These are phyloP conservation scores for Mallotus villosus DNA, from an alignment of 2,797 vertebrate genomes.

Conservation along the genomic window DNA sequence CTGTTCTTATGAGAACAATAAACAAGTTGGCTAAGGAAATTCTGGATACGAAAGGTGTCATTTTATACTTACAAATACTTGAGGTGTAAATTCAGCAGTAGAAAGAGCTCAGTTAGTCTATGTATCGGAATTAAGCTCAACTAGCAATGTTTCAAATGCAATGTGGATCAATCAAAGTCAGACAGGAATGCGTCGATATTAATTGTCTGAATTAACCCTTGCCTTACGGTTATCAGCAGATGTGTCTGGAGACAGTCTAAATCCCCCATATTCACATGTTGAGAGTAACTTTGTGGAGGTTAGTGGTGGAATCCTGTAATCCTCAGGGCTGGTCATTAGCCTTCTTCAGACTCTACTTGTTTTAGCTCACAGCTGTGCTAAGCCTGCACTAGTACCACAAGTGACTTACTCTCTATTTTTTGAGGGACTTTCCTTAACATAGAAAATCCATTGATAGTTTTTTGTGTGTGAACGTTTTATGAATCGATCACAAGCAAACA, in stretches of 20 bases:
- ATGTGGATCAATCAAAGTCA: neutral
- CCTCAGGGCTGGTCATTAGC: constrained; percentile 1
- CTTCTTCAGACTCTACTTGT: neutral
- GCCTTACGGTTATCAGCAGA: constrained; percentile 3
- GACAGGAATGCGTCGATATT: neutral
- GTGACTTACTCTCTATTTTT: too few species aligned
- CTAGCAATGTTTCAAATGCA: constrained; percentile 10
- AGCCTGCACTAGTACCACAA: too few species aligned
- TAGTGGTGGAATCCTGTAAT: constrained; percentile 33
- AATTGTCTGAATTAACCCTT: constrained; percentile 1
- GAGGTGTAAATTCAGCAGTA: neutral
- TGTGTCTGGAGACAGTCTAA: constrained; percentile 14
- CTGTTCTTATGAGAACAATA: constrained; percentile 25
- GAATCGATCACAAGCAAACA: too few species aligned
- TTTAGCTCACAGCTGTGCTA: neutral
- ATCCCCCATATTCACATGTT: neutral
- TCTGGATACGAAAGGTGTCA: neutral
- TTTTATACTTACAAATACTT: constrained; percentile 1
- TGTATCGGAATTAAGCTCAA: constrained; percentile 15
- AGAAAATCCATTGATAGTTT: neutral
- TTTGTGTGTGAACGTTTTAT: too few species aligned
- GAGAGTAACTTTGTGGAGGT: constrained; percentile 19
- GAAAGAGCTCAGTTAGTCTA: neutral
- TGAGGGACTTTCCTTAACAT: too few species aligned
- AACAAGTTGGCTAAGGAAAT: neutral